A percentile compares a stretch with the other conserved stretches of the same genome.
phyloP scores from a whole-genome alignment of 2,888 invertebrate species.

The Agrotis puta region DNA sequence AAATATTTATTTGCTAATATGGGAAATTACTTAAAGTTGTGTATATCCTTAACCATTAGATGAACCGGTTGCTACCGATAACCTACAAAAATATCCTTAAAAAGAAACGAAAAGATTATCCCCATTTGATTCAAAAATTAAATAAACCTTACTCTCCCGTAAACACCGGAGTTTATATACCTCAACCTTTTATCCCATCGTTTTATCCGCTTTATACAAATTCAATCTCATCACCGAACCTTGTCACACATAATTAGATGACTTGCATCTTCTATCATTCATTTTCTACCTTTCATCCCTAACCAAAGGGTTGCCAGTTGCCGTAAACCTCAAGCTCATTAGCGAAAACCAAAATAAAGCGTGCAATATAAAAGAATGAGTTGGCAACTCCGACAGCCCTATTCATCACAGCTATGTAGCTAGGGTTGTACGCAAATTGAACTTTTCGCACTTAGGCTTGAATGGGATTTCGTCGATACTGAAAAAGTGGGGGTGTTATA shows the following conservation, averaged over 20 bases:
- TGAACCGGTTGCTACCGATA: too few relatives aligned
- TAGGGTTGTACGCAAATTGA: slow-evolving; percentile 67
- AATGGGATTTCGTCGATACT: slow-evolving; percentile 59
- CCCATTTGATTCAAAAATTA: background rate
- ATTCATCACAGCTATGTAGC: slow-evolving; percentile 72
- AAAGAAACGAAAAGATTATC: background rate
- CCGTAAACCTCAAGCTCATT: slow-evolving; percentile 78
- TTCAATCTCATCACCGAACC: slow-evolving; percentile 50
- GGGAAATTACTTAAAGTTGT: too few relatives aligned
- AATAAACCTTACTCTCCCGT: slow-evolving; percentile 23
- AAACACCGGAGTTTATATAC: slow-evolving; percentile 26
- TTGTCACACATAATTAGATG: slow-evolving; percentile 67
- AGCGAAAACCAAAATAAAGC: slow-evolving; percentile 83
- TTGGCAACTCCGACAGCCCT: slow-evolving; percentile 75
- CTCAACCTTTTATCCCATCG: slow-evolving; percentile 29
- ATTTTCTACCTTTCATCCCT: slow-evolving; percentile 61
- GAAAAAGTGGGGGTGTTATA: slow-evolving; percentile 58
- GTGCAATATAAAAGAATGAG: slow-evolving; percentile 88
- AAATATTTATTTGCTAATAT: too few relatives aligned
- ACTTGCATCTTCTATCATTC: slow-evolving; percentile 63
- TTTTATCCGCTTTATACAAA: slow-evolving; percentile 54
- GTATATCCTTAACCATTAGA: too few relatives aligned
- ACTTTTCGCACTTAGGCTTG: slow-evolving; percentile 61
- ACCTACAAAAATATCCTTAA: background rate
- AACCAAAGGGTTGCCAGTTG: slow-evolving; percentile 53